Conservation (phyloP, 2,888 invertebrate genomes). For the Papilio demoleus region DNA sequence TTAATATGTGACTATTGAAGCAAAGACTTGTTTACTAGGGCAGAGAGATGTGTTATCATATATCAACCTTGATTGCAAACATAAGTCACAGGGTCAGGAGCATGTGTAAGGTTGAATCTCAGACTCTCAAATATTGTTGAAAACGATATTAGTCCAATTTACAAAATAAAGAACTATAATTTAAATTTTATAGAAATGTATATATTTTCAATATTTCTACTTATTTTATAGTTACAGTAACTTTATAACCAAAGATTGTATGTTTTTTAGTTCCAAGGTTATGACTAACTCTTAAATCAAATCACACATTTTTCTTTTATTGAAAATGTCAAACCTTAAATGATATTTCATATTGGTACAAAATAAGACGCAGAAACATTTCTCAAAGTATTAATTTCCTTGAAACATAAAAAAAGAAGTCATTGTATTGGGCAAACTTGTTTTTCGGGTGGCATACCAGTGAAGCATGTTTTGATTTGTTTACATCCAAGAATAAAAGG, state of each 20-base stretch:
- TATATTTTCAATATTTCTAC: background rate
- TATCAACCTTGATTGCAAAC: background rate
- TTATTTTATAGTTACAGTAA: background rate
- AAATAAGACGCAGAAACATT: conserved; percentile 1
- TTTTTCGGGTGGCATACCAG: conserved; percentile 11
- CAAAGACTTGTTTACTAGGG: background rate
- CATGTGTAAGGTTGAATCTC: background rate
- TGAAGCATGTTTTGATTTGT: background rate
- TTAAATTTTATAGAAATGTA: too few relatives aligned
- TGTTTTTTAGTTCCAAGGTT: background rate
- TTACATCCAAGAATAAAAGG: background rate
- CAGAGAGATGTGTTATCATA: background rate
- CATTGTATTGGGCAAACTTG: background rate
- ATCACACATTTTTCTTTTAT: background rate
- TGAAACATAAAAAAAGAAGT: background rate
- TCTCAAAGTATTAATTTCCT: background rate
- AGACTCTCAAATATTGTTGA: background rate
- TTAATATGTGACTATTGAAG: background rate
- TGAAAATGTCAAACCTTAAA: background rate
- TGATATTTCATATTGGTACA: background rate
- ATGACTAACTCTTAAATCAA: background rate
- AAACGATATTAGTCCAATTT: background rate
- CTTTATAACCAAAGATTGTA: background rate
- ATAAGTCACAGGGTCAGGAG: background rate
- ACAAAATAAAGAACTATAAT: too few relatives aligned